A percentile compares a stretch with the other conserved stretches of the same genome.
Evolutionary conservation across 2,797 vertebrate genomes (phyloP).

Genomic region (Ibycter americanus): DNA sequence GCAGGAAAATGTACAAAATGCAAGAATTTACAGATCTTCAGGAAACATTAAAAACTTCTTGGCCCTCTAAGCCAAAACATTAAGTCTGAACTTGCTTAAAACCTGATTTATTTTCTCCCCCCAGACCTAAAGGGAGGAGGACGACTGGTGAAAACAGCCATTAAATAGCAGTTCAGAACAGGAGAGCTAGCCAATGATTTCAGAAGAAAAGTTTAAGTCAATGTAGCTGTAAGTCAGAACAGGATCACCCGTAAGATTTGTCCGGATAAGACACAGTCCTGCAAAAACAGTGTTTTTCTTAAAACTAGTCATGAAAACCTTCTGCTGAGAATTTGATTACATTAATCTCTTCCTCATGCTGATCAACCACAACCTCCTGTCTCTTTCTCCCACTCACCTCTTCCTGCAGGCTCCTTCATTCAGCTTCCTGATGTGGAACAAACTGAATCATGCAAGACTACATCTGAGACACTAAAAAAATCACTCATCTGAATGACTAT

Average conservation of each 20-base stretch:
- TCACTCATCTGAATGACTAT: neutral
- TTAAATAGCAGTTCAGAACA: neutral
- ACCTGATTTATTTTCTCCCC: accelerated
- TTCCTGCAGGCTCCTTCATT: neutral
- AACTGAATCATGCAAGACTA: neutral
- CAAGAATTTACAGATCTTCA: neutral
- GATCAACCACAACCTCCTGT: neutral
- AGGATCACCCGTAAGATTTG: neutral
- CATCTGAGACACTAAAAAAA: neutral
- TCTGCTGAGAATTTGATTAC: neutral
- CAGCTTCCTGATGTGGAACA: neutral
- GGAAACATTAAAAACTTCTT: neutral
- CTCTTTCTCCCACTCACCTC: neutral
- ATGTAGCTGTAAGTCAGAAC: neutral
- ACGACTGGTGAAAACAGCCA: neutral
- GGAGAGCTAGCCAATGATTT: neutral
- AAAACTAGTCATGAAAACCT: neutral
- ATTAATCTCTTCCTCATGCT: neutral
- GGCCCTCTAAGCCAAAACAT: neutral
- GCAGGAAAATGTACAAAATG: neutral
- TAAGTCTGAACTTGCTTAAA: neutral
- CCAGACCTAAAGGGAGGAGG: neutral
- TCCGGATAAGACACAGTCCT: neutral
- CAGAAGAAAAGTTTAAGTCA: neutral
- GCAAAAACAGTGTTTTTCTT: neutral